Evolutionary conservation across 2,113 vertebrate genomes (phyloP).

Genomic region (Pseudois nayaur): DNA sequence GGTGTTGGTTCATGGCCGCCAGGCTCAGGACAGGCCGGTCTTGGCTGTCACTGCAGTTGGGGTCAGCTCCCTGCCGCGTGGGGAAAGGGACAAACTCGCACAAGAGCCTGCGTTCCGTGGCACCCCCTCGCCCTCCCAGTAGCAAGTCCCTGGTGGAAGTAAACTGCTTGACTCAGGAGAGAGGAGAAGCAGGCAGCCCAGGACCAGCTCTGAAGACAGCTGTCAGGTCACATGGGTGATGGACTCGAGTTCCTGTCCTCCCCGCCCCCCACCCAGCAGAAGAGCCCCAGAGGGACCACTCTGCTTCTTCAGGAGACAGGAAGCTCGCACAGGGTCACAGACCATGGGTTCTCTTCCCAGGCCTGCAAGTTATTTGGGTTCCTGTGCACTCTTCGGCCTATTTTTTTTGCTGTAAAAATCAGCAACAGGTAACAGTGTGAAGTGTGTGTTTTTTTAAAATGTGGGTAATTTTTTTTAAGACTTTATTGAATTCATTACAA

Average conservation of each 20-base stretch:
- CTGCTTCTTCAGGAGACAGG: too few relatives aligned
- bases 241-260: not conserved
- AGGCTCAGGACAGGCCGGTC: slow-evolving; percentile 75
- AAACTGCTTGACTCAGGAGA: not conserved
- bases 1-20: slow-evolving; percentile 82
- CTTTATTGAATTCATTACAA: not conserved
- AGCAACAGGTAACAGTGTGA: not conserved
- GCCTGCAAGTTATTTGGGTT: too few relatives aligned
- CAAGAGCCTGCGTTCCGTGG: not conserved
- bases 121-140: not conserved
- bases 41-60: slow-evolving; percentile 76
- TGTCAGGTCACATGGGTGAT: not conserved
- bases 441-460: not conserved
- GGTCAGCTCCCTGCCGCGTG: slow-evolving; percentile 85
- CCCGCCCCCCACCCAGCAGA: too few relatives aligned
- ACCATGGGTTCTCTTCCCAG: too few relatives aligned
- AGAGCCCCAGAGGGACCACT: too few relatives aligned
- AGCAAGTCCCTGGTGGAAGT: not conserved
- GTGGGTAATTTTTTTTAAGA: too few relatives aligned
- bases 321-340: too few relatives aligned
- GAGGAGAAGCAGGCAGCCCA: not conserved
- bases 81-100: not conserved
- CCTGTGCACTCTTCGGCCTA: not conserved
- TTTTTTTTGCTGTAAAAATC: not conserved
- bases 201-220: not conserved